Conservation (phyloP, 2,113 vertebrate genomes). For the Diadophis punctatus region DNA sequence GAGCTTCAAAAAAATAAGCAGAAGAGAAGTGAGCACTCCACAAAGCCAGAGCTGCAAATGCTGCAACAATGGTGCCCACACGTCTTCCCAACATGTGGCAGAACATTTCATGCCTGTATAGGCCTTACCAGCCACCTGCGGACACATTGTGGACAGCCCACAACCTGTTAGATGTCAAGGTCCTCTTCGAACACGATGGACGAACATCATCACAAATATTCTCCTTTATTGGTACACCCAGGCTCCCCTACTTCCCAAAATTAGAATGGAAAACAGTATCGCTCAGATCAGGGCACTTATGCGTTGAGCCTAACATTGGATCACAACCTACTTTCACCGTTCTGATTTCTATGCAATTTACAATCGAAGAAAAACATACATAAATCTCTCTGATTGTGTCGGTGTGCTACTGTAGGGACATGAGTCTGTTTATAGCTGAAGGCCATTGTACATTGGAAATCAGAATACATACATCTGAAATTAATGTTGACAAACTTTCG, state of each 20-base stretch:
- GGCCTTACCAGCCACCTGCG: too few relatives aligned
- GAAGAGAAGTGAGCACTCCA: too few relatives aligned
- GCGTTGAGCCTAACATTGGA: not conserved
- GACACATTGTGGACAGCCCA: too few relatives aligned
- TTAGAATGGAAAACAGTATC: not conserved
- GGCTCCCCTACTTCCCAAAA: not conserved
- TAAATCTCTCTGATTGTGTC: not conserved
- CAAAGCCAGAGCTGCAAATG: too few relatives aligned
- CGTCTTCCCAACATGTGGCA: too few relatives aligned
- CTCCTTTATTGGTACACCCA: not conserved
- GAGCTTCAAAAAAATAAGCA: too few relatives aligned
- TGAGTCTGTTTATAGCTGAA: not conserved
- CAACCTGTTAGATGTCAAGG: too few relatives aligned
- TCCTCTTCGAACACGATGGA: too few relatives aligned
- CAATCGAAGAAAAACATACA: not conserved
- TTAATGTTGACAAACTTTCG: constrained; percentile 43
- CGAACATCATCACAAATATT: not conserved
- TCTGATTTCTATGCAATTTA: not conserved
- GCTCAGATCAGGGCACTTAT: not conserved
- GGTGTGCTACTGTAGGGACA: not conserved
- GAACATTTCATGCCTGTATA: too few relatives aligned
- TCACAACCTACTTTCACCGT: not conserved
- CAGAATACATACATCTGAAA: not conserved
- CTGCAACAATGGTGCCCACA: too few relatives aligned
- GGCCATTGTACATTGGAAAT: not conserved